A percentile compares a stretch with the other conserved stretches of the same genome.
Conservation (phyloP, 2,888 invertebrate species). For the Mactromeris polynyma region DNA sequence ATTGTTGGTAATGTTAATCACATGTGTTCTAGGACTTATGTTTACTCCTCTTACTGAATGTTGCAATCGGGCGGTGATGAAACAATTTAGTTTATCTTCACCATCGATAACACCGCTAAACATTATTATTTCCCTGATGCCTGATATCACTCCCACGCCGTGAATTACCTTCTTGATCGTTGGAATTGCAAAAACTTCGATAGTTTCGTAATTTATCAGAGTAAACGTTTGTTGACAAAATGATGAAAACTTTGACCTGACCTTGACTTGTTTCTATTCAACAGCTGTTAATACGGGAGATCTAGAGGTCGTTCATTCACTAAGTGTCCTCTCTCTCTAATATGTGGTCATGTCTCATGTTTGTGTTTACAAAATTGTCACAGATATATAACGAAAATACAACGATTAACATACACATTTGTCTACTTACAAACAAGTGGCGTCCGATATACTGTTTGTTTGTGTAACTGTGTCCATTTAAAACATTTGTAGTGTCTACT, state of each 20-base stretch:
- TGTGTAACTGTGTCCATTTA: neutral
- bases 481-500: neutral
- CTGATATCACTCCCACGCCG: neutral
- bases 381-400: neutral
- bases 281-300: neutral
- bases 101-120: neutral
- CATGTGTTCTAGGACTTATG: too few relatives aligned
- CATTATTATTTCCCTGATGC: neutral
- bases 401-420: neutral
- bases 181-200: neutral
- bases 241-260: constrained; percentile 1
- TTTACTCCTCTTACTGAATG: too few relatives aligned
- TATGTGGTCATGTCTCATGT: neutral
- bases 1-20: too few relatives aligned
- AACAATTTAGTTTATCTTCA: neutral
- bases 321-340: neutral
- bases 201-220: neutral
- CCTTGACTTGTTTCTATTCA: neutral
- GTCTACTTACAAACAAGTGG: neutral
- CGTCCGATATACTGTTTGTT: neutral
- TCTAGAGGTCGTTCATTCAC: neutral
- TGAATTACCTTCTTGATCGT: neutral
- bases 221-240: neutral
- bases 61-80: too few relatives aligned
- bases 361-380: neutral